These are phyloP conservation scores for Microcebus murinus DNA, from an alignment of 2,113 vertebrate genomes.

Conservation along the genomic window DNA sequence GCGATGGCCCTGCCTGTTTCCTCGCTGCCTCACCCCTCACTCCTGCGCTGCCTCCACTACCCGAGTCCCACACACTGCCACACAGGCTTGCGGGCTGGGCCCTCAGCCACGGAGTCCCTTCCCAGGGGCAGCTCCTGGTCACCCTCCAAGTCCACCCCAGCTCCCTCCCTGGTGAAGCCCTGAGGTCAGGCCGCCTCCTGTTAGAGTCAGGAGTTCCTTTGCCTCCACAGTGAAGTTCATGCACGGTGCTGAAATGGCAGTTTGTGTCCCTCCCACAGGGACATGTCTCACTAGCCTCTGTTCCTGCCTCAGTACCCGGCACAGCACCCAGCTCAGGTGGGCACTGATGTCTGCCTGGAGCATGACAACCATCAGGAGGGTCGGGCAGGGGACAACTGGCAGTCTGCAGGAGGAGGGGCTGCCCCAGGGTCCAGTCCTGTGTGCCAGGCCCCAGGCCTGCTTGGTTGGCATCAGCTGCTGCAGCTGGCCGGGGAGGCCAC, in stretches of 20 bases:
- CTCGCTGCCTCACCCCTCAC: not conserved
- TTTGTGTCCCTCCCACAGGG: not conserved
- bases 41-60: too few relatives aligned
- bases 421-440: not conserved
- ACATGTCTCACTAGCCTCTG: not conserved
- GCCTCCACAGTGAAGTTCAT: not conserved
- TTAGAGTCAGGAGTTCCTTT: not conserved
- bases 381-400: too few relatives aligned
- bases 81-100: fast-evolving
- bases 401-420: not conserved
- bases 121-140: not conserved
- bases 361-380: fast-evolving
- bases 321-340: not conserved
- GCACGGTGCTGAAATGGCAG: not conserved
- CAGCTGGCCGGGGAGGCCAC: constrained; percentile 53
- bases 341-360: not conserved
- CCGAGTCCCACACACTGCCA: not conserved
- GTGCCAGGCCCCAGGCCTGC: too few relatives aligned
- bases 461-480: not conserved
- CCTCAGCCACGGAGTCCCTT: not conserved
- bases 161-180: not conserved
- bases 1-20: not conserved
- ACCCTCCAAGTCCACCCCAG: not conserved
- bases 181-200: not conserved
- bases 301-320: not conserved